Evolutionary conservation across 2,797 vertebrate genomes (phyloP).

Genomic region (Clarias pachynema): DNA sequence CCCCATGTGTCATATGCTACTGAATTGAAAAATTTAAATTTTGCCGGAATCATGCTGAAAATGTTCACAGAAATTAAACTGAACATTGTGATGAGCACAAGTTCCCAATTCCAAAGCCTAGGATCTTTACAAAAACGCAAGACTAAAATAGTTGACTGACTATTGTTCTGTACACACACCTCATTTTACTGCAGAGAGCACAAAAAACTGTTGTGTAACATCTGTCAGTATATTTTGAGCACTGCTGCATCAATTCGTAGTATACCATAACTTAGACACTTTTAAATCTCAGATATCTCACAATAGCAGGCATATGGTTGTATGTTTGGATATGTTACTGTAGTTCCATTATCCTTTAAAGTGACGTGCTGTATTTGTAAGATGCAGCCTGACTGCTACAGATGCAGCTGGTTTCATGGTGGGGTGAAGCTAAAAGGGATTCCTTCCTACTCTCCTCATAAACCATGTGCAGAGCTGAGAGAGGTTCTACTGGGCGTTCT

Average conservation of each 20-base stretch:
- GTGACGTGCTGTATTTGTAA: constrained; percentile 43
- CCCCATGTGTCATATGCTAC: constrained; percentile 52
- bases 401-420: constrained; percentile 77
- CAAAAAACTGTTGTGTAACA: constrained; percentile 22
- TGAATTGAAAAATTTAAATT: constrained; percentile 35
- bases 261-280: constrained; percentile 24
- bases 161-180: constrained; percentile 29
- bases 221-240: constrained; percentile 29
- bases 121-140: constrained; percentile 12
- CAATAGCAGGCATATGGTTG: constrained; percentile 40
- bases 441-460: constrained; percentile 64
- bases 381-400: constrained; percentile 68
- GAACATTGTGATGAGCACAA: constrained; percentile 1
- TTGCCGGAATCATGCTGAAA: not conserved
- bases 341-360: constrained; percentile 37
- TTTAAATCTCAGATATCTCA: constrained; percentile 22
- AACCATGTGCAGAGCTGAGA: constrained; percentile 20
- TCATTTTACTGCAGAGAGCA: constrained; percentile 33
- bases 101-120: not conserved
- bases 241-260: not conserved
- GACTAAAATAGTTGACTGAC: constrained; percentile 49
- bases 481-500: constrained; percentile 30
- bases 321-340: constrained; percentile 35
- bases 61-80: not conserved
- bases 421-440: constrained; percentile 69